phyloP scores from a whole-genome alignment of 2,888 invertebrate genomes.

The Ganaspis brasiliensis region DNA sequence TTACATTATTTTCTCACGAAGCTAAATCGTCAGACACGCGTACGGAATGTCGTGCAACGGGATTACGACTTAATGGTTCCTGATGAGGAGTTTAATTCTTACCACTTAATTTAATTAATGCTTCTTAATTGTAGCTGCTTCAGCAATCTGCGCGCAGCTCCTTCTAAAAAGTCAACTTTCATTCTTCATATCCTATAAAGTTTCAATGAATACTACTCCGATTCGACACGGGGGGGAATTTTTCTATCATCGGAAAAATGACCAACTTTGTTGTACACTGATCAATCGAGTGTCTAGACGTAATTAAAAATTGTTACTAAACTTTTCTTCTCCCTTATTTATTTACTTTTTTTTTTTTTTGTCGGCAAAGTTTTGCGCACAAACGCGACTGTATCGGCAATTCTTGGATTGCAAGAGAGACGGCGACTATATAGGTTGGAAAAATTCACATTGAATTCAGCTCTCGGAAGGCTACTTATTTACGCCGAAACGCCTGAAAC shows the following conservation, averaged over 20 bases:
- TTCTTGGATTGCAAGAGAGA: slow-evolving; percentile 22
- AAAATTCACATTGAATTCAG: slow-evolving; percentile 34
- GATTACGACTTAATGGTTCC: slow-evolving; percentile 46
- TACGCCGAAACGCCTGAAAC: slow-evolving; percentile 39
- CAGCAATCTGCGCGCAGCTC: background rate
- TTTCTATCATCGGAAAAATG: background rate
- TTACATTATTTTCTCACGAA: slow-evolving; percentile 66
- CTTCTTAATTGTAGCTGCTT: slow-evolving; percentile 14
- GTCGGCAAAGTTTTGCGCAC: background rate
- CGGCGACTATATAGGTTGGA: slow-evolving; percentile 5
- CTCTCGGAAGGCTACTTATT: slow-evolving; percentile 16
- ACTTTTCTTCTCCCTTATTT: background rate
- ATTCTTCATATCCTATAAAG: background rate
- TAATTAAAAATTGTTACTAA: background rate
- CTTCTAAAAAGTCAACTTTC: background rate
- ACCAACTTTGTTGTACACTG: background rate
- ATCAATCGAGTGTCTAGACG: slow-evolving; percentile 7
- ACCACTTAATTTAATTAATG: slow-evolving; percentile 40
- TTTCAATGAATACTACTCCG: background rate
- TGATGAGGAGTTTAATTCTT: slow-evolving; percentile 31
- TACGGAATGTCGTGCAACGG: slow-evolving; percentile 50
- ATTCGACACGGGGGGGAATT: too few relatives aligned
- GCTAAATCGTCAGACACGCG: slow-evolving; percentile 54
- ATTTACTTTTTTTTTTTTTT: too few relatives aligned
- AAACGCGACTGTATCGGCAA: background rate